Evolutionary conservation across 2,113 vertebrate species (phyloP), one percentile per base, ranked within the genome.

Genomic region (Paramisgurnus dabryanus): DNA sequence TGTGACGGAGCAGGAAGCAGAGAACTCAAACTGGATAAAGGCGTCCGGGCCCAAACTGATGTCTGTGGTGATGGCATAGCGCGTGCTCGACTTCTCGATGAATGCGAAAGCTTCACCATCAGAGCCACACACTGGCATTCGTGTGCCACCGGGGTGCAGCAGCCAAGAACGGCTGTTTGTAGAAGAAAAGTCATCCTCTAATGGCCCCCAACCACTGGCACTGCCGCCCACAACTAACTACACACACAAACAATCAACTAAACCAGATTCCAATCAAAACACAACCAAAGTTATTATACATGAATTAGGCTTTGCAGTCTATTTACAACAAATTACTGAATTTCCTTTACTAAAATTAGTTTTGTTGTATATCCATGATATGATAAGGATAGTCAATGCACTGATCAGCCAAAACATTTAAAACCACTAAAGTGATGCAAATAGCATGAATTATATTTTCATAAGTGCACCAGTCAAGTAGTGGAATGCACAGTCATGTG

Each of bases 1-100:
- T 3, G 96, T 98, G 89, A 98, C 97, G 0, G 97, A 99, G 90
- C 98, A 99, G 82, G 97, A 98, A 47, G 98, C 98, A 6, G 96
- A 98, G 85, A 99, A 99, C 86, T 99, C 97, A 77, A 99, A 95
- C 90, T 99, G 98, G 80, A 99, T 92, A 86, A 98, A 97, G 0
- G 97, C 96, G 6, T 98, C 96, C 82, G 96, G 95, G 0, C 96
- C 96, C 89, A 99, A 88, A 47, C 95, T 95, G 6, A 99, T 95
- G 85, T 99, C 98, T 1, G 97, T 98, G 85, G 95, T 97, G 66
- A 99, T 94, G 41, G 96, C 96, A 0, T 98, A 99, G 76, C 98
- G 96, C 7, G 95, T 98, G 90, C 95, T 98, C 40, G 98, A 97
- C 88, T 99, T 99, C 87, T 99, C 97, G 3, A 98, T 98, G 88